phyloP scores from a whole-genome alignment of 2,113 vertebrate species.

The Hystrix cristata region DNA sequence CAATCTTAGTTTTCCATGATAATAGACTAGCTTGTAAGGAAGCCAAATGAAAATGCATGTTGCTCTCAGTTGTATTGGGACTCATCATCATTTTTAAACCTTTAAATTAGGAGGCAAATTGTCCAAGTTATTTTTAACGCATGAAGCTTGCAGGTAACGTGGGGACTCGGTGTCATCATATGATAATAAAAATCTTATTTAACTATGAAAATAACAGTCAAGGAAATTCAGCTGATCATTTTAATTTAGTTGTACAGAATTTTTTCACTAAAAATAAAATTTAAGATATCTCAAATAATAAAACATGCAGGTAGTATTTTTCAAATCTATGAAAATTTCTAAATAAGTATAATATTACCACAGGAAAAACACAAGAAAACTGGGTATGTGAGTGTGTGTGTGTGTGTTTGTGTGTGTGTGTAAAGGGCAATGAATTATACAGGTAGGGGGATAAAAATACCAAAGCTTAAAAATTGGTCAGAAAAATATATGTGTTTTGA shows the following conservation, averaged over 20 bases:
- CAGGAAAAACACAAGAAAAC: neutral
- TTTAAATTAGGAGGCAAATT: neutral
- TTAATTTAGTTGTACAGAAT: neutral
- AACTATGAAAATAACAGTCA: neutral
- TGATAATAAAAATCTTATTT: neutral
- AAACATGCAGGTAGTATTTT: neutral
- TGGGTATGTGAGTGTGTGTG: neutral
- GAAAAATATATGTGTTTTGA: neutral
- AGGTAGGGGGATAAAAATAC: neutral
- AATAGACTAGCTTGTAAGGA: neutral
- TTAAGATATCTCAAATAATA: neutral
- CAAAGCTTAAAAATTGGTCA: neutral
- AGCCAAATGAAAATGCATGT: neutral
- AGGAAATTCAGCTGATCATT: neutral
- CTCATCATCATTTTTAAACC: neutral
- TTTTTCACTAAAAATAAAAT: neutral
- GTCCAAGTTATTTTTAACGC: neutral
- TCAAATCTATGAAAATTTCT: neutral
- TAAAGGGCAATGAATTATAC: neutral
- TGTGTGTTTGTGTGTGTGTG: neutral
- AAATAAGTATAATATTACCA: neutral
- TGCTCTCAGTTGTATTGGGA: neutral
- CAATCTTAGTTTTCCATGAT: neutral
- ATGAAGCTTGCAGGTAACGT: neutral
- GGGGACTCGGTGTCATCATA: neutral